These are phyloP conservation scores for Apotomis capreana DNA, from an alignment of 2,888 invertebrate genomes.

Conservation along the genomic window DNA sequence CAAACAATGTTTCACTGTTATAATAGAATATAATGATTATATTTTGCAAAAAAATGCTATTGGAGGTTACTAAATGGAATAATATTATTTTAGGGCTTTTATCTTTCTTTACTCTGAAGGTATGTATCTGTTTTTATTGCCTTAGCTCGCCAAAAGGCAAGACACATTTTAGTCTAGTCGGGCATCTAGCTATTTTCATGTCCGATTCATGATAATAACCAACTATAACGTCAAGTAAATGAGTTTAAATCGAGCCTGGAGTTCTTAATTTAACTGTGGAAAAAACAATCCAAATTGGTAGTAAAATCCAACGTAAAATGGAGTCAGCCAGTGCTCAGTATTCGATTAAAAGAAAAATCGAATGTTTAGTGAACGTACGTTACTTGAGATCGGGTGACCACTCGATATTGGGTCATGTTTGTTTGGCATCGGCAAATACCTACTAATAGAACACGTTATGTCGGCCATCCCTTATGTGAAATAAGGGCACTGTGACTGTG, in stretches of 20 bases:
- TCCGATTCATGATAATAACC: not conserved
- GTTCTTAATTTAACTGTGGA: not conserved
- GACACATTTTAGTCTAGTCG: not conserved
- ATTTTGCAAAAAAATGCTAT: no score
- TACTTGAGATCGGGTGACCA: not conserved
- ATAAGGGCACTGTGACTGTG: not conserved
- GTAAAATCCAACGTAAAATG: not conserved
- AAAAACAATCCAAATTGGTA: not conserved
- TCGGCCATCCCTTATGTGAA: not conserved
- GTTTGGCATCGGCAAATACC: not conserved
- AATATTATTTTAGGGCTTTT: not conserved
- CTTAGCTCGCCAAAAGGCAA: not conserved
- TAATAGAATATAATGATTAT: no score
- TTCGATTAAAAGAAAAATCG: not conserved
- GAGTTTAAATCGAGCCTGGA: not conserved
- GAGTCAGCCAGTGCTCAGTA: not conserved
- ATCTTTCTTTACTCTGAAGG: no score
- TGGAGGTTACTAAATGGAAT: no score
- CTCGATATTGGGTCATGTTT: constrained; percentile 11
- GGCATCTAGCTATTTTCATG: no score
- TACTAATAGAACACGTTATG: not conserved
- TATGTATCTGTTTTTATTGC: no score
- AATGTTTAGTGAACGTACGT: not conserved
- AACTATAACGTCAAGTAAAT: not conserved
- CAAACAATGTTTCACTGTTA: no score